phyloP scores from a whole-genome alignment of 2,113 vertebrate genomes.

The Psittacus erithacus region DNA sequence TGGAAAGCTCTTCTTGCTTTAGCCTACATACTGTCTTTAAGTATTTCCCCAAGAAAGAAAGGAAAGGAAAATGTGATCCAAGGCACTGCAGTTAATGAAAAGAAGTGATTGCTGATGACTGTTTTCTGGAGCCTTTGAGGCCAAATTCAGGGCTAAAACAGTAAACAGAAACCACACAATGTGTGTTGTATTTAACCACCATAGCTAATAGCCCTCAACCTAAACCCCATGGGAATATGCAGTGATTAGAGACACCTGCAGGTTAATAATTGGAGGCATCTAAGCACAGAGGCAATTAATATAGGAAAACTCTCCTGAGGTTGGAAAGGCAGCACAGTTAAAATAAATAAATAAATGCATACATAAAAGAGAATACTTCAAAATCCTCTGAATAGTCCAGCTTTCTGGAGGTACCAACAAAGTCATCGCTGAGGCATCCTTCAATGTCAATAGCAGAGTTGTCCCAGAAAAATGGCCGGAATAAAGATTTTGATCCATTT shows the following conservation, averaged over 20 bases:
- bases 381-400: neutral
- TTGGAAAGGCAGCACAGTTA: conserved; percentile 20
- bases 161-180: conserved; percentile 68
- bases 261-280: conserved; percentile 82
- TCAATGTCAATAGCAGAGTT: neutral
- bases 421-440: neutral
- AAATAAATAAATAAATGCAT: conserved; percentile 68
- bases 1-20: neutral
- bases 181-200: conserved; percentile 73
- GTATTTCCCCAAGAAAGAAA: neutral
- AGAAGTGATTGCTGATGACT: conserved; percentile 51
- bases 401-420: neutral
- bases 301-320: conserved; percentile 62
- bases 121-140: conserved; percentile 53
- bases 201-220: conserved; percentile 72
- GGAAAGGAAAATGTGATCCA: neutral
- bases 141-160: conserved; percentile 59
- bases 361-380: conserved; percentile 19
- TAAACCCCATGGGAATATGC: conserved; percentile 73
- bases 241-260: conserved; percentile 82
- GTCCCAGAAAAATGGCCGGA: neutral
- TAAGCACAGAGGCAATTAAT: conserved; percentile 82
- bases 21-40: neutral
- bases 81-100: conserved; percentile 41
- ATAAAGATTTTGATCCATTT: neutral